A percentile compares a stretch with the other conserved stretches of the same genome.
Evolutionary conservation across 2,113 vertebrate species (phyloP).

Genomic region (Xenopus tropicalis): UCB_Xtro_10.0 CM004447.2:70173501-70174000

Average conservation of each 20-base stretch:
- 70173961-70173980: slow-evolving; percentile 5
- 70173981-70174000: slow-evolving; percentile 13
- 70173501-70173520: too few relatives aligned
- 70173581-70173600: background rate
- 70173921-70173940: background rate
- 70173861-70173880: background rate
- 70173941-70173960: background rate
- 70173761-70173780: too few relatives aligned
- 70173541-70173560: too few relatives aligned
- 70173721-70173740: background rate
- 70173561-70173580: background rate
- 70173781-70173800: too few relatives aligned
- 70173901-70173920: background rate
- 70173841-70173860: background rate
- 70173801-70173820: background rate
- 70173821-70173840: background rate
- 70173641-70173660: background rate
- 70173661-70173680: background rate
- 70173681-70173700: background rate
- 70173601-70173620: background rate
- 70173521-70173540: too few relatives aligned
- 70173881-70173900: background rate
- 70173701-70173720: background rate
- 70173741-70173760: too few relatives aligned
- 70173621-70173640: background rate